A percentile compares a stretch with the other conserved stretches of the same genome.
These are phyloP conservation scores for Andrena chrysosceles DNA, from an alignment of 2,888 invertebrate species.

Conservation along the genomic window DNA sequence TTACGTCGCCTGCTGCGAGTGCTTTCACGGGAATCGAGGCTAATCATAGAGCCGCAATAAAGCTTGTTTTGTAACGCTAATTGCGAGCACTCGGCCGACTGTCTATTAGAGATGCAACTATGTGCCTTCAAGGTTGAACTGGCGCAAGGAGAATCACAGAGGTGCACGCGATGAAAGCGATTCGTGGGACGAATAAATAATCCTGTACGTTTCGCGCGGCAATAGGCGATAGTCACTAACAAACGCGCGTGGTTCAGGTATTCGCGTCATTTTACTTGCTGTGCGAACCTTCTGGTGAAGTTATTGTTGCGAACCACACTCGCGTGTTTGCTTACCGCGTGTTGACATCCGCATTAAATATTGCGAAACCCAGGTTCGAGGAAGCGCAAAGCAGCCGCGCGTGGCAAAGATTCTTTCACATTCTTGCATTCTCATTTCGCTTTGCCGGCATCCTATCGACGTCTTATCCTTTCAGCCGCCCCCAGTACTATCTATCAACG, in stretches of 20 bases:
- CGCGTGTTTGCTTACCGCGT: slow-evolving; percentile 23
- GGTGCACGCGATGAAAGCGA: slow-evolving; percentile 47
- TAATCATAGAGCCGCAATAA: slow-evolving; percentile 35
- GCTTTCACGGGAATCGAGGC: slow-evolving; percentile 40
- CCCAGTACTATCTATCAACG: slow-evolving; percentile 12
- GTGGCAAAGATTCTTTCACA: slow-evolving; percentile 64
- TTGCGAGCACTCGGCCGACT: slow-evolving; percentile 51
- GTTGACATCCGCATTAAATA: slow-evolving; percentile 55
- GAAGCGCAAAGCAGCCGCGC: slow-evolving; percentile 64
- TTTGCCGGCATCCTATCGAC: slow-evolving; percentile 32
- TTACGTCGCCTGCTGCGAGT: neutral
- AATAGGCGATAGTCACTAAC: slow-evolving; percentile 1
- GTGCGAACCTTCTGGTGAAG: neutral
- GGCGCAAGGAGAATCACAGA: slow-evolving; percentile 57
- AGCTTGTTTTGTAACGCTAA: slow-evolving; percentile 61
- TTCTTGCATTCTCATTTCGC: slow-evolving; percentile 64
- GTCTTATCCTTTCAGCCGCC: slow-evolving; percentile 16
- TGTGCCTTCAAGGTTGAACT: slow-evolving; percentile 60
- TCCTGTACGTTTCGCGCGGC: slow-evolving; percentile 19
- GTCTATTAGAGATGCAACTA: slow-evolving; percentile 64
- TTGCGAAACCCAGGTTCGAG: slow-evolving; percentile 67
- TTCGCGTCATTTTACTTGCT: neutral
- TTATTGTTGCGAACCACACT: slow-evolving; percentile 11
- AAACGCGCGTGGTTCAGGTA: neutral
- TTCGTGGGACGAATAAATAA: slow-evolving; percentile 29